Conservation (phyloP, 2,888 invertebrate genomes). For the Melikaiella ostensackeni region DNA sequence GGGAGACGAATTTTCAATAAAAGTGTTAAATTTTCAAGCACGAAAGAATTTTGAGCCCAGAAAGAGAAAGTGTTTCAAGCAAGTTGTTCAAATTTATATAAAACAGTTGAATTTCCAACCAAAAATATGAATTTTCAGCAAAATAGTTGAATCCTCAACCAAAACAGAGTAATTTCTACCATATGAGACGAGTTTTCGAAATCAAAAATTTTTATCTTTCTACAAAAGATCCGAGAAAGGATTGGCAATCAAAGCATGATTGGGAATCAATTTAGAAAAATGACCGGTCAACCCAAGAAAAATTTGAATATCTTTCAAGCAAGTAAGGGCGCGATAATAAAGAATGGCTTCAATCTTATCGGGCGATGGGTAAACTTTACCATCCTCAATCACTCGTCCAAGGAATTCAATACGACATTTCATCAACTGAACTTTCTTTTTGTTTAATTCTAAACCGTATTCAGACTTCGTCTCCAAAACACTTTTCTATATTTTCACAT, state of each 20-base stretch:
- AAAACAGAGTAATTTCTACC: too few relatives aligned
- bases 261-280: conserved; percentile 9
- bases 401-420: conserved; percentile 34
- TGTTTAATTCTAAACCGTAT: too few relatives aligned
- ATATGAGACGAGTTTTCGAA: too few relatives aligned
- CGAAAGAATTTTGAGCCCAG: too few relatives aligned
- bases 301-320: conserved; percentile 1
- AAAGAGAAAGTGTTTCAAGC: too few relatives aligned
- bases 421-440: too few relatives aligned
- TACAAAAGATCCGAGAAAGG: conserved; percentile 59
- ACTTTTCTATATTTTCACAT: background rate
- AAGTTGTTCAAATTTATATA: too few relatives aligned
- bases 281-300: conserved; percentile 10
- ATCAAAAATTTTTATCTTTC: conserved; percentile 50
- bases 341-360: conserved; percentile 5
- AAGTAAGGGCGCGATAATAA: conserved; percentile 16
- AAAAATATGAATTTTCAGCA: too few relatives aligned
- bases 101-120: too few relatives aligned
- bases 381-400: conserved; percentile 39
- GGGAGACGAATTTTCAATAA: too few relatives aligned
- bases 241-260: conserved; percentile 52
- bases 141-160: too few relatives aligned
- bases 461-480: conserved; percentile 44
- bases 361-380: conserved; percentile 39
- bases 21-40: too few relatives aligned